Evolutionary conservation across 1,140 invertebrate species (phyloP).

Genomic region (Meloidogyne chitwoodi): DNA sequence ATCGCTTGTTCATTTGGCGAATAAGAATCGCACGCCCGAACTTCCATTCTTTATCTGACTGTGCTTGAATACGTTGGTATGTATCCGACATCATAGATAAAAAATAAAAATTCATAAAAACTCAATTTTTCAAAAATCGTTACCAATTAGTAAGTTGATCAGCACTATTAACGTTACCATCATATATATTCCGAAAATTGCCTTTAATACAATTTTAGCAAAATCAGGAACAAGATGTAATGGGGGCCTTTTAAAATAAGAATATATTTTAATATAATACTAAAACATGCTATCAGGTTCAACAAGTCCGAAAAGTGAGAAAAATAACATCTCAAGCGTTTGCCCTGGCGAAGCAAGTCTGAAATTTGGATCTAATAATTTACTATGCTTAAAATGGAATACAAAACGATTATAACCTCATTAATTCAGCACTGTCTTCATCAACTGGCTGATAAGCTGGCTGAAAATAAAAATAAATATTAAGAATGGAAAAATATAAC

Average conservation of each 20-base stretch:
- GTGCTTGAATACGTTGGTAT: conserved; percentile 92
- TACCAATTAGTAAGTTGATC: conserved; percentile 13
- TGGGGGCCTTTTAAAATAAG: conserved; percentile 57
- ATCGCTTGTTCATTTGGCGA: conserved; percentile 94
- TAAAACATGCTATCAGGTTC: conserved; percentile 69
- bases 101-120: conserved; percentile 74
- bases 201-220: conserved; percentile 64
- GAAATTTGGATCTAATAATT: background rate
- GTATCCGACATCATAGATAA: conserved; percentile 98
- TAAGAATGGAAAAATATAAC: conserved; percentile 66
- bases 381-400: background rate
- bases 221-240: conserved; percentile 64
- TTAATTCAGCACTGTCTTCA: conserved; percentile 55
- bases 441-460: conserved; percentile 51
- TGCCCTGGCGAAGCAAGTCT: conserved; percentile 68
- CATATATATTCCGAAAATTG: conserved; percentile 84
- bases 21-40: conserved; percentile 97
- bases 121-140: conserved; percentile 16
- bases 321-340: conserved; percentile 92
- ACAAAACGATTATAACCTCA: conserved; percentile 21
- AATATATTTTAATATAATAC: background rate
- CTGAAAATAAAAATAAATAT: conserved; percentile 35
- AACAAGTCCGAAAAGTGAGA: conserved; percentile 92
- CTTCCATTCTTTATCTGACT: conserved; percentile 99
- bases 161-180: conserved; percentile 88